phyloP scores from a whole-genome alignment of 1,140 invertebrate species.

The Scaptodrosophila lebanonensis region DNA sequence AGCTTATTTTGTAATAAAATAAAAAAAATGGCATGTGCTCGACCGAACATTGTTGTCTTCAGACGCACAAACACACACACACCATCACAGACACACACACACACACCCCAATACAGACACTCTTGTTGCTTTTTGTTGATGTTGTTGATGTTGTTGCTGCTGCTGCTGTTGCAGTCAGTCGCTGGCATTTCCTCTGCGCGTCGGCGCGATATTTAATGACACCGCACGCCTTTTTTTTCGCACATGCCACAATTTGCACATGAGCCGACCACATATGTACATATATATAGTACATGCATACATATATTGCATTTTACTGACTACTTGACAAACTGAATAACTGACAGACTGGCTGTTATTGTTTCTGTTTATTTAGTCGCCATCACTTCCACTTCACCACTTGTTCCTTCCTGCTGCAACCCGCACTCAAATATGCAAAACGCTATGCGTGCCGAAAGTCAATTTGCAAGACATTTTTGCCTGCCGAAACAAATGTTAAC shows the following conservation, averaged over 20 bases:
- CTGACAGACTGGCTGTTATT: neutral
- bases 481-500: slow-evolving; percentile 31
- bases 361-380: slow-evolving; percentile 3
- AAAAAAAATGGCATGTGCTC: slow-evolving; percentile 61
- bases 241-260: slow-evolving; percentile 53
- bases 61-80: slow-evolving; percentile 23
- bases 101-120: slow-evolving; percentile 18
- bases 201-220: slow-evolving; percentile 68
- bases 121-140: slow-evolving; percentile 21
- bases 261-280: slow-evolving; percentile 19
- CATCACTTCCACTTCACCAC: slow-evolving; percentile 6
- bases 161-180: neutral
- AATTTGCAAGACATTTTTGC: slow-evolving; percentile 62
- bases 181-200: slow-evolving; percentile 24
- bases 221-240: slow-evolving; percentile 60
- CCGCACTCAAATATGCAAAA: slow-evolving; percentile 29
- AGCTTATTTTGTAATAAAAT: slow-evolving; percentile 70
- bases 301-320: too few species aligned
- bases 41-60: slow-evolving; percentile 37
- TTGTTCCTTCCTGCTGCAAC: slow-evolving; percentile 15
- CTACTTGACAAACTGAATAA: too few species aligned
- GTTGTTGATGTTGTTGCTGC: slow-evolving; percentile 12
- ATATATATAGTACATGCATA: too few species aligned
- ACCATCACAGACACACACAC: neutral
- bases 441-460: slow-evolving; percentile 60